Evolutionary conservation across 2,797 vertebrate genomes (phyloP).

Genomic region (Borostomias antarcticus): DNA sequence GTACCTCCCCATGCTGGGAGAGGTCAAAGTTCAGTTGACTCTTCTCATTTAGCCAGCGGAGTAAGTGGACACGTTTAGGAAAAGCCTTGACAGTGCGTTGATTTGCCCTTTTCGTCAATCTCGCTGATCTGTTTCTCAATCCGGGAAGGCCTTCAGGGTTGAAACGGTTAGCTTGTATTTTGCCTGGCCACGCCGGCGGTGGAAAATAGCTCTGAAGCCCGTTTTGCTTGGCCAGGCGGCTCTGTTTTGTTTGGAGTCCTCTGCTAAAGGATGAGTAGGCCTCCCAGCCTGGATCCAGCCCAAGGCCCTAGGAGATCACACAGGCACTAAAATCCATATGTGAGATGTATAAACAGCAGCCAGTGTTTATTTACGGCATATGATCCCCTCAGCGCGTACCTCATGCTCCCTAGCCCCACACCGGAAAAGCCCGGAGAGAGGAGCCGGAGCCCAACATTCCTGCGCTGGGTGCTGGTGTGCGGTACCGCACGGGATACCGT

Average conservation of each 20-base stretch:
- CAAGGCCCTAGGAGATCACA: slow-evolving; percentile 69
- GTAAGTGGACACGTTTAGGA: slow-evolving; percentile 63
- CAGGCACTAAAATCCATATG: slow-evolving; percentile 70
- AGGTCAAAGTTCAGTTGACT: slow-evolving; percentile 29
- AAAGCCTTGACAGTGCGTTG: slow-evolving; percentile 66
- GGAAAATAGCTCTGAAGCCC: slow-evolving; percentile 79
- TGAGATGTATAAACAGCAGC: slow-evolving; percentile 67
- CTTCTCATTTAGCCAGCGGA: slow-evolving; percentile 42
- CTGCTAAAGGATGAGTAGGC: slow-evolving; percentile 78
- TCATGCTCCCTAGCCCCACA: slow-evolving; percentile 28
- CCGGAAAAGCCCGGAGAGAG: slow-evolving; percentile 30
- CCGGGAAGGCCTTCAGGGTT: slow-evolving; percentile 59
- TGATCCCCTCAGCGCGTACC: slow-evolving; percentile 49
- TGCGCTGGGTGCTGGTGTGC: slow-evolving; percentile 13
- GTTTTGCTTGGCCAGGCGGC: slow-evolving; percentile 74
- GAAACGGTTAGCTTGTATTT: slow-evolving; percentile 76
- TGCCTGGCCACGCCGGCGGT: slow-evolving; percentile 77
- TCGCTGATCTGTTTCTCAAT: slow-evolving; percentile 62
- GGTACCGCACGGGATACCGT: neutral
- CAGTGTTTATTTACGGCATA: slow-evolving; percentile 68
- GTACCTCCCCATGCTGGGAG: slow-evolving; percentile 38
- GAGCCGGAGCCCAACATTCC: slow-evolving; percentile 34
- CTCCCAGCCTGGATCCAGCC: slow-evolving; percentile 61
- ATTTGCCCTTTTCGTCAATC: slow-evolving; percentile 70
- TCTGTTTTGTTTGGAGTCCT: slow-evolving; percentile 82